A percentile compares a stretch with the other conserved stretches of the same genome.
Evolutionary conservation across 2,797 vertebrate species (phyloP).

Genomic region (Sebastes paucispinis): DNA sequence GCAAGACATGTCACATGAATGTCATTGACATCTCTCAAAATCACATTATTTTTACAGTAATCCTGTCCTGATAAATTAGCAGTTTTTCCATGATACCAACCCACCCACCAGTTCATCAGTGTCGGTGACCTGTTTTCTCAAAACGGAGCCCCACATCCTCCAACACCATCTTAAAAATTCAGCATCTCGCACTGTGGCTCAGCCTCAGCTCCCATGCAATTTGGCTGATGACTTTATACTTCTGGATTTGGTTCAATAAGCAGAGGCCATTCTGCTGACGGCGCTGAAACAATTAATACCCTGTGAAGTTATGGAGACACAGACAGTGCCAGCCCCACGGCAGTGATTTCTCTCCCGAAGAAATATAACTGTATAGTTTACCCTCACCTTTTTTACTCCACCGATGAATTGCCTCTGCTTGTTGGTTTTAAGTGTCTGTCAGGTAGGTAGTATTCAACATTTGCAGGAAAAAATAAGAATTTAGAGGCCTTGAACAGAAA

Average conservation of each 20-base stretch:
- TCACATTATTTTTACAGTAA: background rate
- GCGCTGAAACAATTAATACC: constrained; percentile 81
- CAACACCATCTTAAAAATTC: constrained; percentile 41
- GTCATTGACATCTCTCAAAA: background rate
- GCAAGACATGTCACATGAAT: constrained; percentile 3
- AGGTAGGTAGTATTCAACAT: background rate
- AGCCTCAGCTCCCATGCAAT: constrained; percentile 69
- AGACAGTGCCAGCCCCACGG: constrained; percentile 60
- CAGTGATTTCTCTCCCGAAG: constrained; percentile 37
- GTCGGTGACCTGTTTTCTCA: constrained; percentile 27
- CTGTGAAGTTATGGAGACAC: constrained; percentile 78
- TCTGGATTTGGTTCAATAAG: constrained; percentile 79
- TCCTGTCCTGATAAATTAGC: background rate
- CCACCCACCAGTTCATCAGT: background rate
- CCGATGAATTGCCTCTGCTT: constrained; percentile 34
- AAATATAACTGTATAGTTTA: constrained; percentile 50
- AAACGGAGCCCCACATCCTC: constrained; percentile 36
- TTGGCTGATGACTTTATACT: constrained; percentile 78
- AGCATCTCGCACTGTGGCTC: constrained; percentile 34
- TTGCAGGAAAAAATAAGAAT: background rate
- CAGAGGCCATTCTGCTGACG: constrained; percentile 79
- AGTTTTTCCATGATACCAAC: background rate
- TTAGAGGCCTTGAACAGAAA: background rate
- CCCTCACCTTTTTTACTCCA: constrained; percentile 34
- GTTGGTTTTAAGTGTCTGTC: constrained; percentile 44